Evolutionary conservation across 2,888 invertebrate species (phyloP), one percentile per base, ranked within the genome.

Genomic region (Lycophotia porphyrea): DNA sequence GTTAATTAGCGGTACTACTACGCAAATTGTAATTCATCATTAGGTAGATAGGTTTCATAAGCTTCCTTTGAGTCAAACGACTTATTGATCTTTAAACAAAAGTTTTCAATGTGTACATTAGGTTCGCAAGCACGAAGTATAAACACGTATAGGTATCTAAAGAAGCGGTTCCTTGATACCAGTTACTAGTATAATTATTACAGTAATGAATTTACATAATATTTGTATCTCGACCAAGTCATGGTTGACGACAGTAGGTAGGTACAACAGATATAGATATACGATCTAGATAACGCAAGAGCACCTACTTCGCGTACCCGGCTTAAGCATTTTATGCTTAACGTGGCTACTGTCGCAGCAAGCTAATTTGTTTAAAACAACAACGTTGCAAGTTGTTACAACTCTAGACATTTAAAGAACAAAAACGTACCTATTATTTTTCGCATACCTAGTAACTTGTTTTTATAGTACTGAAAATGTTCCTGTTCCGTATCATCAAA

Each of bases 51-150:
- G 73, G 18, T 76, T 44, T 5, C 39, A 9, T 18, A 31, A 31
- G 27, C 24, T 0, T 52, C 49, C 27, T 65, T 75, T 65, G 49
- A 39, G 39, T 66, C 66, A 75, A 76, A 55, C 42, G 13, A 34
- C 42, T 63, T n/a, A 49, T 44, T 39, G 24, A 60, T 76, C 4
- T 76, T 60, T 47, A 58, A 67, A 68, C n/a, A 69, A 18, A 70
- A 42, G 5, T 78, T 76, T 70, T 24, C n/a, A 8, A 58, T n/a
- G 31, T 49, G 24, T 60, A 47, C 52, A 36, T 24, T 76, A 61
- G 18, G 11, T 76, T 42, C n/a, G 34, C 44, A 74, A 61, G 36
- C 13, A 55, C 42, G 31, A 47, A 78, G 21, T 66, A 31, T 11
- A 5, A 24, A 47, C 60, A 60, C 58, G 47, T 8, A 0, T 21